Conservation (phyloP, 2,797 vertebrate species). For the Melanotaenia pygmaea region DNA sequence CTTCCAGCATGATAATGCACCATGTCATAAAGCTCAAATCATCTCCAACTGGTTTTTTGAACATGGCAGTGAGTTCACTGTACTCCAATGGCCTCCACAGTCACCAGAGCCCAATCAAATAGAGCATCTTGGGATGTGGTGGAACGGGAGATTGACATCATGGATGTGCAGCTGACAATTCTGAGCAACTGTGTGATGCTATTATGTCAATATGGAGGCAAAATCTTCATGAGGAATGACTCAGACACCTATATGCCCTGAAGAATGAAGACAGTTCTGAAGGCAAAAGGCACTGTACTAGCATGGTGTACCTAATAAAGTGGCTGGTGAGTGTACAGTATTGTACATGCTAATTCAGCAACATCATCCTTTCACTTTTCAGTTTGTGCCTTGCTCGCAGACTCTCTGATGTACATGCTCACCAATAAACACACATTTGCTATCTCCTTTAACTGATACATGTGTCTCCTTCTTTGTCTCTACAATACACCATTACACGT, state of each 20-base stretch:
- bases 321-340: background rate
- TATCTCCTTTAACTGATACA: constrained; percentile 19
- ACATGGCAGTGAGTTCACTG: background rate
- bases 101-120: background rate
- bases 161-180: background rate
- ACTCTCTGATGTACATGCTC: constrained; percentile 1
- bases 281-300: background rate
- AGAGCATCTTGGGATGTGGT: background rate
- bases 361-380: background rate
- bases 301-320: background rate
- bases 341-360: background rate
- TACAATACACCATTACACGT: constrained; percentile 28
- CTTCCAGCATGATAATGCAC: too few relatives aligned
- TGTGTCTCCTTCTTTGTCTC: constrained; percentile 17
- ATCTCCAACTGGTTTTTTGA: too few relatives aligned
- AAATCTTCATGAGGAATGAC: too few relatives aligned
- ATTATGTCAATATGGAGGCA: background rate
- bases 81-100: background rate
- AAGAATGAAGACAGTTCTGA: background rate
- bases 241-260: too few relatives aligned
- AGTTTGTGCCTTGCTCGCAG: background rate
- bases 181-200: background rate
- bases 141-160: background rate
- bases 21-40: too few relatives aligned
- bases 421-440: constrained; percentile 1